Evolutionary conservation across 1,140 invertebrate species (phyloP).

Genomic region (Micrasema longulum): DNA sequence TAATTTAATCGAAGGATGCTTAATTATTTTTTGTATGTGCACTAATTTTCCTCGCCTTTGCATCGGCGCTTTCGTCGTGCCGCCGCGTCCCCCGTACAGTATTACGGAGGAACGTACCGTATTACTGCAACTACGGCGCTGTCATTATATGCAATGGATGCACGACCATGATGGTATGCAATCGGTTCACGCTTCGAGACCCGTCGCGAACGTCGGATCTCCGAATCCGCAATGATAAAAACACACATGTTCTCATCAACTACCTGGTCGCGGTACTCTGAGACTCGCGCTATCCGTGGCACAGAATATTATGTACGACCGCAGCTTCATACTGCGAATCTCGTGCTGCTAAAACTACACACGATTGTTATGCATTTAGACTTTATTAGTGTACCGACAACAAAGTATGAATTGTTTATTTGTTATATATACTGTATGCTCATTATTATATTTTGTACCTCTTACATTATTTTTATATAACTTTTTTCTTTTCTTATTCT

Average conservation of each 20-base stretch:
- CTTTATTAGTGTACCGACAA: slow-evolving; percentile 8
- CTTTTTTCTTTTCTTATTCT: no score
- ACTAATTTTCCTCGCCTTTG: no score
- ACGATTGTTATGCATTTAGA: slow-evolving; percentile 11
- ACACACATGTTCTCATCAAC: slow-evolving; percentile 27
- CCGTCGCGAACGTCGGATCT: slow-evolving; percentile 24
- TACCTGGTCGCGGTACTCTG: background rate
- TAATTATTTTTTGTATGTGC: no score
- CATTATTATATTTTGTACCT: no score
- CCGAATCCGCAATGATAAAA: slow-evolving; percentile 30
- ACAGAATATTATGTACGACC: slow-evolving; percentile 1
- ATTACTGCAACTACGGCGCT: slow-evolving; percentile 36
- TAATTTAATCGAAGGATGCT: no score
- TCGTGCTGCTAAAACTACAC: slow-evolving; percentile 5
- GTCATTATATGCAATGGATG: slow-evolving; percentile 48
- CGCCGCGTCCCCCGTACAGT: no score
- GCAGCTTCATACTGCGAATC: background rate
- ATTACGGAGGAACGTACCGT: slow-evolving; percentile 38
- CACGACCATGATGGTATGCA: slow-evolving; percentile 46
- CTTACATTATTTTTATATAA: no score
- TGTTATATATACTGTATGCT: no score
- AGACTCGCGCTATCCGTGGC: no score
- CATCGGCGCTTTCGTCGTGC: no score
- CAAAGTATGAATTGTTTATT: no score
- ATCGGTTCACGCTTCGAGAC: slow-evolving; percentile 39